Evolutionary conservation across 2,113 vertebrate genomes (phyloP).

Genomic region (Phalacrocorax pelagicus): DNA sequence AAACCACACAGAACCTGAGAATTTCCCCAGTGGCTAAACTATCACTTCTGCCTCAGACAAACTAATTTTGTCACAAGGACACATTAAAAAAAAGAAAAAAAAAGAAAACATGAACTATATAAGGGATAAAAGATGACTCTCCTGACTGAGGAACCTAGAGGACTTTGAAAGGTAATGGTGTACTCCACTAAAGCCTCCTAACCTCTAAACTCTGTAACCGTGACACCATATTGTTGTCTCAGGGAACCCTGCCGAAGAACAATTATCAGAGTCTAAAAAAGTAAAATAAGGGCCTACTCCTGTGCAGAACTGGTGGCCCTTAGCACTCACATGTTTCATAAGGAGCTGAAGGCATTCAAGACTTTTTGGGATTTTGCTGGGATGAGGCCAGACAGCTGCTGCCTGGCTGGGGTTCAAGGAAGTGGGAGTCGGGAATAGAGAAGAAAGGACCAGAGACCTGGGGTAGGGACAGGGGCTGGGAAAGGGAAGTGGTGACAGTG

Average conservation of each 20-base stretch:
- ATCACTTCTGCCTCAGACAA: conserved; percentile 12
- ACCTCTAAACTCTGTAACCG: not conserved
- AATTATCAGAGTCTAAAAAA: not conserved
- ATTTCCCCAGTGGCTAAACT: conserved; percentile 41
- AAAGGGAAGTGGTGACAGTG: not conserved
- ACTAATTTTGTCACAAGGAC: not conserved
- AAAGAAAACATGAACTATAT: not conserved
- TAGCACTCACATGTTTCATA: not conserved
- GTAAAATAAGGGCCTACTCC: not conserved
- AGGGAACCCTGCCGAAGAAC: not conserved
- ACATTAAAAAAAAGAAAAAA: not conserved
- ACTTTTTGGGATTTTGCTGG: not conserved
- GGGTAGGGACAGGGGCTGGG: not conserved
- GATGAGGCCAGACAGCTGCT: not conserved
- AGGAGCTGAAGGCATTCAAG: not conserved
- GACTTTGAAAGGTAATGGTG: not conserved
- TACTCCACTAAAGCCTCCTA: not conserved
- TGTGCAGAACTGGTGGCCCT: not conserved
- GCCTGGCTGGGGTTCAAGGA: not conserved
- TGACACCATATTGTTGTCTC: not conserved
- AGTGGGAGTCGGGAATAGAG: not conserved
- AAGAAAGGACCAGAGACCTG: not conserved
- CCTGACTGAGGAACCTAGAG: not conserved
- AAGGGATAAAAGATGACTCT: not conserved
- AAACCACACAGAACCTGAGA: conserved; percentile 26